These are phyloP conservation scores for Tamandua tetradactyla DNA, from an alignment of 2,797 vertebrate species.

Conservation along the genomic window DNA sequence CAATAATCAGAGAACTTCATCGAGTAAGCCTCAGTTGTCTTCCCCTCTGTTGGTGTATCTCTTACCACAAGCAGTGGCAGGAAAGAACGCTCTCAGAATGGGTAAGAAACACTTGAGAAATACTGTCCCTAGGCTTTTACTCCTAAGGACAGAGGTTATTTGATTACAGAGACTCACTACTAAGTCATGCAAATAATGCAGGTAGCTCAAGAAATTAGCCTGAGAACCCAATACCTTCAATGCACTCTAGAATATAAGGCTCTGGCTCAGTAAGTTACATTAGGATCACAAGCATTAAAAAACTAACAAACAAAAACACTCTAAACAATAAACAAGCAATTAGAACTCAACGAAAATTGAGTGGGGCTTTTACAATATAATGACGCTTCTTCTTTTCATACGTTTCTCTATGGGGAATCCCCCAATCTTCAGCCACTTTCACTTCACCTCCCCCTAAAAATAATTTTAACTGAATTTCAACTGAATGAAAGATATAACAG, in stretches of 20 bases:
- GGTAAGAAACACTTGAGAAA: too few relatives aligned
- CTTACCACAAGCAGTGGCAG: background rate
- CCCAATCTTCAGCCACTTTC: background rate
- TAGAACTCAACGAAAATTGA: background rate
- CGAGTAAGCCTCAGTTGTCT: background rate
- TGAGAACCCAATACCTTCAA: background rate
- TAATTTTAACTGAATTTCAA: background rate
- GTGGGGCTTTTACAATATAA: background rate
- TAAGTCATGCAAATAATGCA: background rate
- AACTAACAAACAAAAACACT: too few relatives aligned
- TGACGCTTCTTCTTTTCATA: background rate
- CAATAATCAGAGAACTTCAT: background rate
- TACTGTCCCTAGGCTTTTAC: background rate
- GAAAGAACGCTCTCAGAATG: too few relatives aligned
- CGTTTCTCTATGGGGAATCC: background rate
- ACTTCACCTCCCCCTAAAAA: background rate
- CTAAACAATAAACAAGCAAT: background rate
- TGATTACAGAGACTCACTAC: constrained; percentile 8
- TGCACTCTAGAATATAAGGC: background rate
- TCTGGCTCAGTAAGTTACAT: background rate
- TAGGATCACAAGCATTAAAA: background rate
- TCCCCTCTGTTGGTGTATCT: background rate
- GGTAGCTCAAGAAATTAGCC: background rate
- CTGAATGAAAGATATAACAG: background rate
- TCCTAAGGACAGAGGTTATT: background rate